Evolutionary conservation across 2,888 invertebrate species (phyloP).

Genomic region (Abrostola triplasia): DNA sequence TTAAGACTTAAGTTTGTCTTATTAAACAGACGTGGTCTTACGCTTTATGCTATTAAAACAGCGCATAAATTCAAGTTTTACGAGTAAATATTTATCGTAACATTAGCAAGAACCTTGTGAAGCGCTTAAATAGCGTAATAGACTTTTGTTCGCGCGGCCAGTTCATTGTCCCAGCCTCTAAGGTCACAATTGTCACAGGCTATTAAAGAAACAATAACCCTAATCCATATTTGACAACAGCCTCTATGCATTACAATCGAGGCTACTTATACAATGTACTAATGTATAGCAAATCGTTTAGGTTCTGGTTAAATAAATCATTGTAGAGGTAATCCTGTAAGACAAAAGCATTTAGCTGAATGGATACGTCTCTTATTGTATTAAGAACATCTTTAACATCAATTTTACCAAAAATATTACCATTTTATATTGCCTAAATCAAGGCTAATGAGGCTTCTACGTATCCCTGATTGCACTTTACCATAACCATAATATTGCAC

Average conservation of each 20-base stretch:
- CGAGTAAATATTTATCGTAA: slow-evolving; percentile 22
- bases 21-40: background rate
- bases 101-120: slow-evolving; percentile 17
- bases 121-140: slow-evolving; percentile 35
- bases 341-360: slow-evolving; percentile 8
- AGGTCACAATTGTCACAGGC: slow-evolving; percentile 51
- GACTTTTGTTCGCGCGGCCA: slow-evolving; percentile 17
- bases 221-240: slow-evolving; percentile 54
- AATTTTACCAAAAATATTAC: no score
- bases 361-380: no score
- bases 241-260: slow-evolving; percentile 37
- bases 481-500: slow-evolving; percentile 18
- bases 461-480: slow-evolving; percentile 14
- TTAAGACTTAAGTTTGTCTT: background rate
- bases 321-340: slow-evolving; percentile 3
- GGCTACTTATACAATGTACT: slow-evolving; percentile 29
- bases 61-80: slow-evolving; percentile 36
- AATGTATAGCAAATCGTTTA: slow-evolving; percentile 32
- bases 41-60: slow-evolving; percentile 12
- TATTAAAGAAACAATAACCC: slow-evolving; percentile 53
- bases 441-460: background rate
- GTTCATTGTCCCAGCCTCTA: slow-evolving; percentile 47
- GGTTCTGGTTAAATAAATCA: slow-evolving; percentile 8
- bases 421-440: background rate
- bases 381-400: no score